Conservation (phyloP, 37 sponge, comb jelly and placozoan species). For the Cliona cf. orientalis region DNA sequence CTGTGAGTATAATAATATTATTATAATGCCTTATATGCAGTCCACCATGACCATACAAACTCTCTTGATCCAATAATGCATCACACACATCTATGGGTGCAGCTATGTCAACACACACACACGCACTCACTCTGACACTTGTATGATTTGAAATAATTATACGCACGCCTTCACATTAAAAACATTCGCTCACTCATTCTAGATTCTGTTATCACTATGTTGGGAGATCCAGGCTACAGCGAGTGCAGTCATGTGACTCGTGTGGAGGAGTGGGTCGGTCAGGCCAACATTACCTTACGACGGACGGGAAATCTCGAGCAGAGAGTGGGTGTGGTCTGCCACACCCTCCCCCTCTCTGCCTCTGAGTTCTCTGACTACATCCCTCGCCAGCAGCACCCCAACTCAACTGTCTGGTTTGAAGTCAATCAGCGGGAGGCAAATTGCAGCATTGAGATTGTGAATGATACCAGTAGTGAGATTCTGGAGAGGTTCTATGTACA, state of each 20-base stretch:
- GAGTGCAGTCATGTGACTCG: neutral
- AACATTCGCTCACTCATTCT: neutral
- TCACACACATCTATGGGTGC: neutral
- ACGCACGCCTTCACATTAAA: neutral
- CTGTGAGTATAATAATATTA: constrained; percentile 31
- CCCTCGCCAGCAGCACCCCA: neutral
- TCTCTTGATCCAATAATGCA: too few relatives aligned
- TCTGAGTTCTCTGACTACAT: constrained; percentile 12
- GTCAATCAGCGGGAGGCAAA: neutral
- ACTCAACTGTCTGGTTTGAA: constrained; percentile 32
- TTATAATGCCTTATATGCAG: neutral
- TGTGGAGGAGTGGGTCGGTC: constrained; percentile 17
- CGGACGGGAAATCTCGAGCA: constrained; percentile 15
- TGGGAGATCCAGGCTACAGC: too few relatives aligned
- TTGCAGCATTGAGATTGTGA: constrained; percentile 43
- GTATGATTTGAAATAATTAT: neutral
- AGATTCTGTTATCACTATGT: neutral
- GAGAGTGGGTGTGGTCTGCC: constrained; percentile 50
- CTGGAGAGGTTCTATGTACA: constrained; percentile 38
- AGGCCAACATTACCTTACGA: neutral
- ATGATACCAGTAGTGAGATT: constrained; percentile 38
- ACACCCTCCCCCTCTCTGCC: constrained; percentile 27
- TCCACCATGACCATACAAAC: neutral
- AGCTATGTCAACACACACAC: neutral
- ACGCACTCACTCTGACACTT: neutral